These are phyloP conservation scores for Cecropterus lyciades DNA, from an alignment of 1,140 invertebrate genomes.

Conservation along the genomic window DNA sequence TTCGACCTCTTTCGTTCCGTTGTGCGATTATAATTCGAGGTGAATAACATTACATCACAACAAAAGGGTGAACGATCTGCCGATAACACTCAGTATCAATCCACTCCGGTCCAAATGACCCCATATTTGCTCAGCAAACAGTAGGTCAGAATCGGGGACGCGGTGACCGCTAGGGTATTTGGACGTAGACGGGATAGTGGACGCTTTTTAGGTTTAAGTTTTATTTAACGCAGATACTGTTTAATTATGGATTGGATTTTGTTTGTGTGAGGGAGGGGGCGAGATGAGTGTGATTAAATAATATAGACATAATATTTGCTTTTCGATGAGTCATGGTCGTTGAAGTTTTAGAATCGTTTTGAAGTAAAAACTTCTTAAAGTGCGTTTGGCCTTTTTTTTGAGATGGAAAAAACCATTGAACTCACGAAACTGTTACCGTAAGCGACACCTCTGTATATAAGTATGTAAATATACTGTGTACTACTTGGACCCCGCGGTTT, in stretches of 20 bases:
- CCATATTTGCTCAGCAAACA: constrained; percentile 21
- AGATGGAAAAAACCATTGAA: too few species aligned
- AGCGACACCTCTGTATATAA: too few species aligned
- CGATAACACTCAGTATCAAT: neutral
- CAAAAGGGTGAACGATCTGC: neutral
- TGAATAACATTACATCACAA: neutral
- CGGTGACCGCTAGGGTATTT: constrained; percentile 7
- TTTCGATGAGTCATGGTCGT: too few species aligned
- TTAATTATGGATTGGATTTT: constrained; percentile 3
- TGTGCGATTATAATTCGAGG: neutral
- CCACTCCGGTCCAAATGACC: neutral
- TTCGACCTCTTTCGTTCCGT: too few species aligned
- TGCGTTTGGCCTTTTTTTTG: too few species aligned
- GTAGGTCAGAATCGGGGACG: neutral
- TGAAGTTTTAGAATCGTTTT: too few species aligned
- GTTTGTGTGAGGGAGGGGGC: constrained; percentile 3
- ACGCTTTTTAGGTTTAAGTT: constrained; percentile 7
- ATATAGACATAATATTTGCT: too few species aligned
- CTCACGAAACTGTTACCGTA: too few species aligned
- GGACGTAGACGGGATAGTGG: neutral
- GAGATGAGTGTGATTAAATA: too few species aligned
- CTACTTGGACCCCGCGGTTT: too few species aligned
- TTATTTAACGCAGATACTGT: constrained; percentile 2
- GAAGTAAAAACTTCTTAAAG: too few species aligned
- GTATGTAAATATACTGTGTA: too few species aligned